phyloP scores from a whole-genome alignment of 1,140 invertebrate genomes.

The Leptinotarsa lineolata region DNA sequence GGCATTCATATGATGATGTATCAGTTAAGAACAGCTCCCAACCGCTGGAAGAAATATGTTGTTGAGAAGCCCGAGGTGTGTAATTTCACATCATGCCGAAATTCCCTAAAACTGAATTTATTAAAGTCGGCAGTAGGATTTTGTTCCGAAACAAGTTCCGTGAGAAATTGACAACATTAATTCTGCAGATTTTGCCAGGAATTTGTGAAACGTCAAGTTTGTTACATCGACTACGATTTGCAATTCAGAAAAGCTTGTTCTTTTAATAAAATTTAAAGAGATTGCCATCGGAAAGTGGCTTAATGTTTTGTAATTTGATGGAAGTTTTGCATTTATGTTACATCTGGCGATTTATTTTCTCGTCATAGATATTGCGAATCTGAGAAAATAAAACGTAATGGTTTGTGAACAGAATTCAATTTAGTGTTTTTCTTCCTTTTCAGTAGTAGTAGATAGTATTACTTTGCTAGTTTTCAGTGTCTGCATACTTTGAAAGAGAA shows the following conservation, averaged over 20 bases:
- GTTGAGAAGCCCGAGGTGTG: too few relatives aligned
- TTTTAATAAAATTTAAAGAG: background rate
- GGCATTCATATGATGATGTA: too few relatives aligned
- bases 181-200: background rate
- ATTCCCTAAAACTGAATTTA: background rate
- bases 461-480: too few relatives aligned
- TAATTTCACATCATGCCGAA: background rate
- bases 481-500: too few relatives aligned
- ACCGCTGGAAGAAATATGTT: too few relatives aligned
- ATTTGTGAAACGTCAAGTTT: conserved; percentile 6
- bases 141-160: background rate
- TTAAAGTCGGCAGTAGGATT: background rate
- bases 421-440: too few relatives aligned
- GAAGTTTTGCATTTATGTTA: background rate
- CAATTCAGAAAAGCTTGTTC: conserved; percentile 6
- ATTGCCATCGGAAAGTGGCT: background rate
- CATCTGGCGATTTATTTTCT: too few relatives aligned
- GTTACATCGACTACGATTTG: background rate
- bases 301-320: background rate
- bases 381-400: too few relatives aligned
- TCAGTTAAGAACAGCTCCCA: too few relatives aligned
- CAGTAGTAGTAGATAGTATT: too few relatives aligned
- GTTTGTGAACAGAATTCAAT: too few relatives aligned
- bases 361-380: too few relatives aligned
- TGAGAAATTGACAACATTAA: conserved; percentile 8